A percentile compares a stretch with the other conserved stretches of the same genome.
Evolutionary conservation across 2,113 vertebrate genomes (phyloP).

Genomic region (Jacana jacana): DNA sequence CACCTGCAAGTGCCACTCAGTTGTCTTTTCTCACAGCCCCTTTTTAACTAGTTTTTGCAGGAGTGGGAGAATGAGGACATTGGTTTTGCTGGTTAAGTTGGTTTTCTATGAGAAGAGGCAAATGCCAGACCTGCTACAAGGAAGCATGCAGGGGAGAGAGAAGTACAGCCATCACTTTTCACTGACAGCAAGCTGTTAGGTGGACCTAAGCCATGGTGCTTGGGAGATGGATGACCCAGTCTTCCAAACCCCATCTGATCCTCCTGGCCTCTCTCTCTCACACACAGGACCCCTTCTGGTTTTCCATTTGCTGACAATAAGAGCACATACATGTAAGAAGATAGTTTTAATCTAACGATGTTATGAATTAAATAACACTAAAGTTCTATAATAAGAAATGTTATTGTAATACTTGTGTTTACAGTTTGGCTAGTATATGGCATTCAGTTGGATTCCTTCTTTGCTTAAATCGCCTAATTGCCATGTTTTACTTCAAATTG

Average conservation of each 20-base stretch:
- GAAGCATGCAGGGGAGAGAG: fast-evolving
- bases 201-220: neutral
- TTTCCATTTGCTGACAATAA: neutral
- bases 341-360: neutral
- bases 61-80: neutral
- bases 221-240: neutral
- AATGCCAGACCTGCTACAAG: neutral
- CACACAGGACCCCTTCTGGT: neutral
- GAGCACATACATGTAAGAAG: neutral
- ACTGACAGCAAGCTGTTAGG: neutral
- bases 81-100: neutral
- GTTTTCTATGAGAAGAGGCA: neutral
- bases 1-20: neutral
- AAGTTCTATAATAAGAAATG: neutral
- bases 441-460: neutral
- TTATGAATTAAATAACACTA: neutral
- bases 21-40: neutral
- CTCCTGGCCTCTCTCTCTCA: neutral
- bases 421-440: neutral
- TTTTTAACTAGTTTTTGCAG: neutral
- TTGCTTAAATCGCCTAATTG: neutral
- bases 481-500: neutral
- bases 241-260: neutral
- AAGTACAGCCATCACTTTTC: neutral
- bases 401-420: neutral